phyloP scores from a whole-genome alignment of 2,888 invertebrate species.

The Coleophora deauratella region DNA sequence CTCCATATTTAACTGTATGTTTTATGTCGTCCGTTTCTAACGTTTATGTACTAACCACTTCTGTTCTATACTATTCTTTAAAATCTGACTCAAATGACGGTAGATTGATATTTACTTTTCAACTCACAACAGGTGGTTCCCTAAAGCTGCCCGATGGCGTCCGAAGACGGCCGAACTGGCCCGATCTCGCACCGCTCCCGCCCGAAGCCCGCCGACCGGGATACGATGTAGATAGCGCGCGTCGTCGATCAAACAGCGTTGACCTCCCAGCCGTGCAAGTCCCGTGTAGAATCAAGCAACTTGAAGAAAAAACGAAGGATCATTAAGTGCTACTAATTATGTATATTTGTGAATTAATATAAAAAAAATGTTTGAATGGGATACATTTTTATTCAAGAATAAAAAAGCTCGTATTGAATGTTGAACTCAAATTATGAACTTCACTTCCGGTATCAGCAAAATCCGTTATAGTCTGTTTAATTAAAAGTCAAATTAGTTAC shows the following conservation, averaged over 20 bases:
- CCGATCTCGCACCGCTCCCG: slow-evolving; percentile 39
- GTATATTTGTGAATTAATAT: not conserved
- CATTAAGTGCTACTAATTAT: slow-evolving; percentile 7
- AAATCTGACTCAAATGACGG: not conserved
- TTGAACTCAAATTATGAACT: not conserved
- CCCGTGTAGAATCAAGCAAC: slow-evolving; percentile 57
- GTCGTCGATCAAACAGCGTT: slow-evolving; percentile 57
- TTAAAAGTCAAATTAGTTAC: no score
- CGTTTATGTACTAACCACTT: not conserved
- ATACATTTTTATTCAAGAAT: not conserved
- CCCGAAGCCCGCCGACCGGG: slow-evolving; percentile 30
- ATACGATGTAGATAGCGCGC: slow-evolving; percentile 41
- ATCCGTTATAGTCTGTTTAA: not conserved
- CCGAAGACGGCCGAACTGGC: slow-evolving; percentile 47
- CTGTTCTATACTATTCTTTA: not conserved
- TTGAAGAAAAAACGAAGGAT: slow-evolving; percentile 41
- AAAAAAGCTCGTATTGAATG: not conserved
- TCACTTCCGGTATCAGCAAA: not conserved
- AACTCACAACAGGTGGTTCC: slow-evolving; percentile 32
- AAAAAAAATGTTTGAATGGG: not conserved
- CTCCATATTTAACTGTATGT: no score
- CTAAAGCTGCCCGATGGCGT: slow-evolving; percentile 41
- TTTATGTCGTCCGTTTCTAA: not conserved
- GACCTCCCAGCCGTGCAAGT: slow-evolving; percentile 66
- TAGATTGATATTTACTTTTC: not conserved